Conservation (phyloP, 1,140 invertebrate species). For the Stenopsyche tienmushanensis region DNA sequence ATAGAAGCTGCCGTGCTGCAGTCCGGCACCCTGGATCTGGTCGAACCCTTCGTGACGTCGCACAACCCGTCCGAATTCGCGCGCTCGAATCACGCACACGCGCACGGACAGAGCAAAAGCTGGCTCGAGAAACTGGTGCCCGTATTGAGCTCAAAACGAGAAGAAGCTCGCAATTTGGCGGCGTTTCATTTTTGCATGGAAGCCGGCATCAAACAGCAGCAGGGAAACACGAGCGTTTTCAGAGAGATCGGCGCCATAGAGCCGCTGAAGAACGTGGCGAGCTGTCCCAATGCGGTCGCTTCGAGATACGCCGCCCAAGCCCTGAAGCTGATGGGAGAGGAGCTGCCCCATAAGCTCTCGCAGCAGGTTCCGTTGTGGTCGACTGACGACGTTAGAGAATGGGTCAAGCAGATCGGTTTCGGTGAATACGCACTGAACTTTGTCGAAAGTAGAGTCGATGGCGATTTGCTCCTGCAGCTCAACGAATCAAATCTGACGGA, state of each 20-base stretch:
- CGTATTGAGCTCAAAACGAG: constrained; percentile 91
- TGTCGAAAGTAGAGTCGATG: constrained; percentile 90
- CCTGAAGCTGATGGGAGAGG: constrained; percentile 91
- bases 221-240: constrained; percentile 93
- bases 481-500: constrained; percentile 89
- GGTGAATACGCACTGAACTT: constrained; percentile 80
- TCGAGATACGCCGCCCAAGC: constrained; percentile 97
- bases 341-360: constrained; percentile 94
- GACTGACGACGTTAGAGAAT: constrained; percentile 92
- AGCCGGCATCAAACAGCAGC: constrained; percentile 95
- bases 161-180: constrained; percentile 94
- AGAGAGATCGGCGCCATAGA: constrained; percentile 94
- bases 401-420: constrained; percentile 98
- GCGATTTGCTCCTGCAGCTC: constrained; percentile 93
- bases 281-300: constrained; percentile 96
- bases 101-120: constrained; percentile 94
- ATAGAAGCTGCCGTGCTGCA: constrained; percentile 95
- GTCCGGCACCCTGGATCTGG: constrained; percentile 91
- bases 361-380: constrained; percentile 99
- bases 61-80: constrained; percentile 96
- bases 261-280: constrained; percentile 93
- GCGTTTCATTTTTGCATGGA: constrained; percentile 99
- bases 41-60: constrained; percentile 93
- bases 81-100: constrained; percentile 85
- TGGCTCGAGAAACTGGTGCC: constrained; percentile 94